Percentiles rank a stretch among this genome's conserved stretches.
These are phyloP conservation scores for Micromys minutus DNA, from an alignment of 2,113 vertebrate species.

Conservation along the genomic window DNA sequence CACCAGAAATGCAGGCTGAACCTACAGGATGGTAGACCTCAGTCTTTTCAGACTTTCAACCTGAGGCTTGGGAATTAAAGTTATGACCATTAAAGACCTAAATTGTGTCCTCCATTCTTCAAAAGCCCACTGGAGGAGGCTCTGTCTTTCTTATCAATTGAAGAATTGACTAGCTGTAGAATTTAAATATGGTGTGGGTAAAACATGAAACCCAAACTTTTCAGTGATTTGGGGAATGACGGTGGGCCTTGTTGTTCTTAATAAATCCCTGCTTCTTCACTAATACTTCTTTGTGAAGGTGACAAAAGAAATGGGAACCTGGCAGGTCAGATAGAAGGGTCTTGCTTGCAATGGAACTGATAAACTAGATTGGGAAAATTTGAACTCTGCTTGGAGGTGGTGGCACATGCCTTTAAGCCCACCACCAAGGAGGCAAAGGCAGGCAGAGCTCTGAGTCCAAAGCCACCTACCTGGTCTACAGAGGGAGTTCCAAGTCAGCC, in stretches of 20 bases:
- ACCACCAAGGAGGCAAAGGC: no score
- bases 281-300: slow-evolving; percentile 52
- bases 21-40: slow-evolving; percentile 76
- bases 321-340: background rate
- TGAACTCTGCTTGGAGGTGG: no score
- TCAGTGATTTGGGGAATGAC: slow-evolving; percentile 51
- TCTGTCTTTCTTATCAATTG: slow-evolving; percentile 81
- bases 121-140: slow-evolving; percentile 52
- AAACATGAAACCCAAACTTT: slow-evolving; percentile 49
- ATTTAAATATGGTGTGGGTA: slow-evolving; percentile 74
- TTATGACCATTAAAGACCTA: slow-evolving; percentile 15
- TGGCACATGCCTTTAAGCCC: no score
- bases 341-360: slow-evolving; percentile 57
- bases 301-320: slow-evolving; percentile 55
- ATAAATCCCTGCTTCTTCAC: slow-evolving; percentile 66
- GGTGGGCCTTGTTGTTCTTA: slow-evolving; percentile 55
- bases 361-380: background rate
- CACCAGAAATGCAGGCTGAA: slow-evolving; percentile 82
- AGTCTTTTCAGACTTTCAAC: background rate
- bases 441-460: no score
- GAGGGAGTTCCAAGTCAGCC: no score
- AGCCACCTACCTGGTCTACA: no score
- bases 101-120: slow-evolving; percentile 52
- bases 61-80: slow-evolving; percentile 47
- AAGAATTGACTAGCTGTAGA: slow-evolving; percentile 75